These are phyloP conservation scores for Lasius platythorax DNA, from an alignment of 2,888 invertebrate species.

Conservation along the genomic window DNA sequence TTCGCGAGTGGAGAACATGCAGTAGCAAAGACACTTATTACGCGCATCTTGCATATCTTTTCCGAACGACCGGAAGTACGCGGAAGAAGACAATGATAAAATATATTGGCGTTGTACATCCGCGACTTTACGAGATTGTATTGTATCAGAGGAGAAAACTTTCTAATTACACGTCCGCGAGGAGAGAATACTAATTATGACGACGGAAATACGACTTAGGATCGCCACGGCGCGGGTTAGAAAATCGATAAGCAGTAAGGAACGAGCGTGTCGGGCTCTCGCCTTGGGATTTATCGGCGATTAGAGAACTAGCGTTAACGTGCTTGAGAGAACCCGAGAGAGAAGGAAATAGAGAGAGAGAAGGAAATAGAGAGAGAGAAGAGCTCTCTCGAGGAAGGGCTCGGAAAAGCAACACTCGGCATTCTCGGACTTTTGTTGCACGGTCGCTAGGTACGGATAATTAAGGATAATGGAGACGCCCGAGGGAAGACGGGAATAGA, in stretches of 20 bases:
- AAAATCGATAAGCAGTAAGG: conserved; percentile 54
- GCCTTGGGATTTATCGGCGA: conserved; percentile 68
- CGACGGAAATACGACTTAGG: conserved; percentile 55
- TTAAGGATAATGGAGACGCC: conserved; percentile 77
- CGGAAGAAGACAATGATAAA: conserved; percentile 28
- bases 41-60: conserved; percentile 9
- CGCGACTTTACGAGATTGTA: conserved; percentile 50
- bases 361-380: not conserved
- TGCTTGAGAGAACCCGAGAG: conserved; percentile 39
- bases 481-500: conserved; percentile 72
- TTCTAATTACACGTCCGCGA: conserved; percentile 49
- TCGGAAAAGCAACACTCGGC: conserved; percentile 61
- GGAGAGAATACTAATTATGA: conserved; percentile 52
- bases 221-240: conserved; percentile 38
- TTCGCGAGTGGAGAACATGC: not conserved
- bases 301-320: conserved; percentile 65
- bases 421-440: conserved; percentile 68
- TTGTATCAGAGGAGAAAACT: conserved; percentile 46
- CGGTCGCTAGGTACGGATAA: conserved; percentile 73
- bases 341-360: not conserved
- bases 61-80: conserved; percentile 19
- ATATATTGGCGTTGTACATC: conserved; percentile 20
- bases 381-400: conserved; percentile 48
- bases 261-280: conserved; percentile 46
- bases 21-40: conserved; percentile 12